Evolutionary conservation across 2,888 invertebrate species (phyloP).

Genomic region (Acanthosepion esculentum): DNA sequence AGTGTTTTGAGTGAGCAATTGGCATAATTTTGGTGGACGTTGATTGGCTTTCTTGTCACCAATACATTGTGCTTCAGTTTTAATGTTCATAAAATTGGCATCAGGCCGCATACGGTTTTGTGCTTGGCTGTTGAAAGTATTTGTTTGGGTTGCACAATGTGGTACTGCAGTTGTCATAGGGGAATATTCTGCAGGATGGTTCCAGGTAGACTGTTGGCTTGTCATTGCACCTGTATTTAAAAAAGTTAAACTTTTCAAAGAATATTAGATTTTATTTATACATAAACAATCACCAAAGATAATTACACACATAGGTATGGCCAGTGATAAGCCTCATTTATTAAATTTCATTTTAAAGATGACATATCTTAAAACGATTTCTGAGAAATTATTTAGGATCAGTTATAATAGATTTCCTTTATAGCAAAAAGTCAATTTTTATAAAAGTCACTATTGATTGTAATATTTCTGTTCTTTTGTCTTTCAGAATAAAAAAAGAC

Average conservation of each 20-base stretch:
- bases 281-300: no score
- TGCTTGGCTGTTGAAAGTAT: slow-evolving; percentile 39
- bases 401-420: no score
- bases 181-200: slow-evolving; percentile 47
- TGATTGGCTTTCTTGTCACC: slow-evolving; percentile 50
- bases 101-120: slow-evolving; percentile 42
- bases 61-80: slow-evolving; percentile 41
- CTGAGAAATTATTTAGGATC: no score
- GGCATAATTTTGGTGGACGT: slow-evolving; percentile 63
- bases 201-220: slow-evolving; percentile 36
- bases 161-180: slow-evolving; percentile 41
- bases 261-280: no score
- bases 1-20: slow-evolving; percentile 62
- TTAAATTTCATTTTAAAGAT: no score
- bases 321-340: no score
- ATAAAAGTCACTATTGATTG: background rate
- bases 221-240: slow-evolving; percentile 43
- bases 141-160: slow-evolving; percentile 14
- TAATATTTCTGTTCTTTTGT: background rate
- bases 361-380: no score
- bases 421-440: no score
- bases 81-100: slow-evolving; percentile 40
- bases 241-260: background rate
- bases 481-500: background rate
- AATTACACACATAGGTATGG: no score